A percentile compares a stretch with the other conserved stretches of the same genome.
Conservation (phyloP, 2,797 vertebrate genomes). For the Liasis olivaceus region DNA sequence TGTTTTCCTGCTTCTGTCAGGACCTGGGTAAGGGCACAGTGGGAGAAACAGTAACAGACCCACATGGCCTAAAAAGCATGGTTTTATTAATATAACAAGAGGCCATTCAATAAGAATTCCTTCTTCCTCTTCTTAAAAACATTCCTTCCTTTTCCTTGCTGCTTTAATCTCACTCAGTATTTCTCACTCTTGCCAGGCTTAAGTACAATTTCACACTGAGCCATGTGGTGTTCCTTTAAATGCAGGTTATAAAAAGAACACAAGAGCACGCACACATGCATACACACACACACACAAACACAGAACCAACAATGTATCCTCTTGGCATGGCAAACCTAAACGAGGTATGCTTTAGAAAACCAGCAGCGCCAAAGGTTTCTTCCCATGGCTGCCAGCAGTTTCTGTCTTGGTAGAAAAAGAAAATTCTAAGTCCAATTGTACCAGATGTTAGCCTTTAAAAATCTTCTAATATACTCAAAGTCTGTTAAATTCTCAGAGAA, state of each 20-base stretch:
- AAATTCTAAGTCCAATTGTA: not conserved
- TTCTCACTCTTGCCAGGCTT: not conserved
- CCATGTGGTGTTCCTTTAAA: not conserved
- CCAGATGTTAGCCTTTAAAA: conserved; percentile 7
- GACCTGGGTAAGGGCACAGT: not conserved
- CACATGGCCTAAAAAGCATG: not conserved
- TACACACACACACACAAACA: not conserved
- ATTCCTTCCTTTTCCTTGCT: not conserved
- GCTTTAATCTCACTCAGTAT: not conserved
- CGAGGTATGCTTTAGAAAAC: not conserved
- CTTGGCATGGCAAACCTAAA: not conserved
- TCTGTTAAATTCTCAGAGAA: not conserved
- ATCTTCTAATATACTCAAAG: not conserved
- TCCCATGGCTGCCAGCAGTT: not conserved
- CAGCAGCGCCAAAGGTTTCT: no score
- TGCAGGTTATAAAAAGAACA: not conserved
- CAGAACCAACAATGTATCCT: not conserved
- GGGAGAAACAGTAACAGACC: not conserved
- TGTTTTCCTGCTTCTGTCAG: not conserved
- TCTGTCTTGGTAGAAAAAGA: not conserved
- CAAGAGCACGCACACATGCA: not conserved
- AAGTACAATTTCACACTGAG: not conserved
- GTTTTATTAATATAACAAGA: not conserved
- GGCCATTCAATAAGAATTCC: not conserved
- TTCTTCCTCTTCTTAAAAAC: not conserved